phyloP scores from a whole-genome alignment of 2,888 invertebrate species.

The Synanthedon formicaeformis region DNA sequence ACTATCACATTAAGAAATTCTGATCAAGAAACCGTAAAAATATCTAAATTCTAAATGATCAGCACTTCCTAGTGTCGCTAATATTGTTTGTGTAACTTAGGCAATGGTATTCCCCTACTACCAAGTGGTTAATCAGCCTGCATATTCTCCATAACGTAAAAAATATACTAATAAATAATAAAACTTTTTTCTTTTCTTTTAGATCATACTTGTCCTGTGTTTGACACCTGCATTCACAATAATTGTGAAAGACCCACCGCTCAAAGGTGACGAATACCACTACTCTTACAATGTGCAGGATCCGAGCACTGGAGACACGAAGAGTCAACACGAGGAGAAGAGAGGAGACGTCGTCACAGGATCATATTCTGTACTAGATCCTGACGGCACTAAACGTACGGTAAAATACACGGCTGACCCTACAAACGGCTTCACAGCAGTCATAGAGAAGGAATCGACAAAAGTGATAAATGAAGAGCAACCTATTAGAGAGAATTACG shows the following conservation, averaged over 20 bases:
- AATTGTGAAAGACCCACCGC: conserved; percentile 48
- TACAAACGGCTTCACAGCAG: conserved; percentile 64
- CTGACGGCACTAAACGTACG: conserved; percentile 54
- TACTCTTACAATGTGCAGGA: conserved; percentile 65
- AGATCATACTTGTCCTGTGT: conserved; percentile 22
- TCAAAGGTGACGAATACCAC: conserved; percentile 45
- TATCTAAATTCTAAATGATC: too few species aligned
- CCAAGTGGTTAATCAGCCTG: too few species aligned
- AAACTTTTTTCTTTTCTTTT: conserved; percentile 3
- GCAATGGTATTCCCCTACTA: too few species aligned
- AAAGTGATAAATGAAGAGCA: conserved; percentile 2
- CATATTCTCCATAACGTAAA: too few species aligned
- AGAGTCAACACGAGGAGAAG: conserved; percentile 51
- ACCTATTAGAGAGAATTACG: background rate
- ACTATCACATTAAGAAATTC: too few species aligned
- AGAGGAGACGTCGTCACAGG: conserved; percentile 51
- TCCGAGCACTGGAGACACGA: conserved; percentile 59
- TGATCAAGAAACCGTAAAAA: too few species aligned
- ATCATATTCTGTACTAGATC: conserved; percentile 52
- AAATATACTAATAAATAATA: background rate
- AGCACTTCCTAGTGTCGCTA: too few species aligned
- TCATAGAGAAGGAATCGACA: conserved; percentile 52
- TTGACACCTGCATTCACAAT: conserved; percentile 29
- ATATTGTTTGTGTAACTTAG: too few species aligned
- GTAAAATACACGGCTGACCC: conserved; percentile 65